phyloP scores from a whole-genome alignment of 2,797 vertebrate species.

The Clarias fuscus region DNA sequence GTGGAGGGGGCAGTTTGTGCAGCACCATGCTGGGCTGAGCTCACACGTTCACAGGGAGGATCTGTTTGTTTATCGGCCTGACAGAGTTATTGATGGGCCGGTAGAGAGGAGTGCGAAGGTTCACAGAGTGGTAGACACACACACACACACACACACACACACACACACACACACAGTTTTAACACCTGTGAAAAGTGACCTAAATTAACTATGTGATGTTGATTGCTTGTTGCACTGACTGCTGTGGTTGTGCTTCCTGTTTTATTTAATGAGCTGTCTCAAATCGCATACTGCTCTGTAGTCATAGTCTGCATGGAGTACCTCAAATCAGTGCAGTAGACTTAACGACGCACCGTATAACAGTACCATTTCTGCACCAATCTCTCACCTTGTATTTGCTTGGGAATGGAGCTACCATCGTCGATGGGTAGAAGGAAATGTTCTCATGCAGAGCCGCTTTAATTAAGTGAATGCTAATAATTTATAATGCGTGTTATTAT shows the following conservation, averaged over 20 bases:
- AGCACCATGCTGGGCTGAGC: slow-evolving; percentile 44
- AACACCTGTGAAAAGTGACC: slow-evolving; percentile 7
- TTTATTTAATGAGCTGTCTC: neutral
- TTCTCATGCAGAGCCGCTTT: neutral
- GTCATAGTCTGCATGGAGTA: no score
- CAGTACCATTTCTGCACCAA: neutral
- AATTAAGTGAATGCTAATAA: neutral
- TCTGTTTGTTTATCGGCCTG: slow-evolving; percentile 46
- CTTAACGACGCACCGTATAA: neutral
- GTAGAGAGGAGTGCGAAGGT: slow-evolving; percentile 8
- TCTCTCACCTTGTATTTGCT: neutral
- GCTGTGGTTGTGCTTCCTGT: neutral
- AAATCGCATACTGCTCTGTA: neutral
- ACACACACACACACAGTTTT: slow-evolving; percentile 21
- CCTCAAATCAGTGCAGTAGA: neutral
- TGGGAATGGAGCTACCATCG: neutral
- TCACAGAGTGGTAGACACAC: slow-evolving; percentile 8
- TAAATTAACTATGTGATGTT: slow-evolving; percentile 4
- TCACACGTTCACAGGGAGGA: slow-evolving; percentile 40
- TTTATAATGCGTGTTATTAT: neutral
- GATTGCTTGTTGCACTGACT: neutral
- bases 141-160: slow-evolving; percentile 9
- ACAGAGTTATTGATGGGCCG: slow-evolving; percentile 36
- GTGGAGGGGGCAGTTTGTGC: slow-evolving; percentile 55
- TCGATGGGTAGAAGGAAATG: neutral